Evolutionary conservation across 2,888 invertebrate genomes (phyloP), one percentile per base, ranked within the genome.

Genomic region (Caradrina clavipalpis): DNA sequence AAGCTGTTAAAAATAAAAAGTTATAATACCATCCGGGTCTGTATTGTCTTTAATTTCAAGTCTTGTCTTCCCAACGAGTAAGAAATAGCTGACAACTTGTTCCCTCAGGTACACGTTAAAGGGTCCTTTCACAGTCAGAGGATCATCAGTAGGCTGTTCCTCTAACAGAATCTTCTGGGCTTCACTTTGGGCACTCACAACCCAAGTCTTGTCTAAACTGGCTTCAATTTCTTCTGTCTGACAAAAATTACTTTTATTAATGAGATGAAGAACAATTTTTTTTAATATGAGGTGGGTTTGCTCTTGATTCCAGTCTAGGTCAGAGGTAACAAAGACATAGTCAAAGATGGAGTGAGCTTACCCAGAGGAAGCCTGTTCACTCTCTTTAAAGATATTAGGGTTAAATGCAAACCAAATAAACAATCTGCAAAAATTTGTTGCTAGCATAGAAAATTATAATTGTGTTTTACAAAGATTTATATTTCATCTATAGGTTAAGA

Each of bases 151-250:
- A 69, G 81, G 97, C 88, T 93, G 98, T 64, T 97, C 96, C 0
- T 93, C 91, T 17, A 99, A 89, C 10, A 99, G 93, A 56, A 97
- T 92, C 82, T 96, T 96, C 89, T 99, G 99, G 0, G 94, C 94
- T 11, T 97, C 96, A 92, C 98, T 98, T 91, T 98, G 98, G 0
- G 98, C 98, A 89, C 98, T 98, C 0, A 99, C 98, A 79, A 99
- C 97, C 98, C 99, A 99, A 0, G 99, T 99, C 84, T 98, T 97
- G 87, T 99, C 99, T 51, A 98, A 88, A 0, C 98, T 97, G 84
- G 98, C 98, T 82, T 97, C 96, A 64, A 98, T 96, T 82, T 98
- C 97, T 86, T 96, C 94, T 81, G 98, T 97, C 97, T 98, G 92
- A 86, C 89, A 90, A 88, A 89, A 87, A 77, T 70, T 87, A n/a